phyloP scores from a whole-genome alignment of 2,113 vertebrate species.

The Tylochromis polylepis region DNA sequence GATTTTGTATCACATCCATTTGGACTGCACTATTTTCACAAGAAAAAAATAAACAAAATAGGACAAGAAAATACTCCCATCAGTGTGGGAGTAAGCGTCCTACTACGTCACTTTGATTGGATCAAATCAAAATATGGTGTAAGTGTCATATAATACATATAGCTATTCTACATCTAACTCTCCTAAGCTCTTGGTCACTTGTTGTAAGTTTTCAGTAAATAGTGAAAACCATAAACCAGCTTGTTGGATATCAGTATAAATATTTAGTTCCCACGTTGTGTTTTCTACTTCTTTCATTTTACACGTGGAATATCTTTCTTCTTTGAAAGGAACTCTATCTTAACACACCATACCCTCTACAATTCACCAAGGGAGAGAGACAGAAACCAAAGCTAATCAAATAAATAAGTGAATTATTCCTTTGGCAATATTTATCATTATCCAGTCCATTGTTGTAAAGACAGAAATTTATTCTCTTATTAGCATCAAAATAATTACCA shows the following conservation, averaged over 20 bases:
- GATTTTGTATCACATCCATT: not conserved
- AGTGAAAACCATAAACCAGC: not conserved
- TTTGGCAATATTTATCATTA: not conserved
- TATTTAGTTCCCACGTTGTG: not conserved
- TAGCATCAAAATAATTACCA: not conserved
- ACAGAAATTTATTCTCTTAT: not conserved
- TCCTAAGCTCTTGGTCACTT: not conserved
- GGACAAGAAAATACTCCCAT: no score
- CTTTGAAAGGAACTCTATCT: not conserved
- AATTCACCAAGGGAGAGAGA: not conserved
- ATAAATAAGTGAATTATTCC: not conserved
- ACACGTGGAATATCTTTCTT: not conserved
- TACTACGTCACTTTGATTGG: no score
- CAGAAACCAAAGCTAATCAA: not conserved
- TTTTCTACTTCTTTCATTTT: not conserved
- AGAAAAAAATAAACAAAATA: not conserved
- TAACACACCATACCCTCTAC: not conserved
- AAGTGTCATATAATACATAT: not conserved
- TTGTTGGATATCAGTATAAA: not conserved
- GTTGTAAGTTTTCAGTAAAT: not conserved
- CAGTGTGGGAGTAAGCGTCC: no score
- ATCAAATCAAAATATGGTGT: no score
- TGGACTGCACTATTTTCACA: not conserved
- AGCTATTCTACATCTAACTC: not conserved
- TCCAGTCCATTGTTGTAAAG: not conserved